Evolutionary conservation across 2,113 vertebrate species (phyloP).

Genomic region (Melanocharis versteri): DNA sequence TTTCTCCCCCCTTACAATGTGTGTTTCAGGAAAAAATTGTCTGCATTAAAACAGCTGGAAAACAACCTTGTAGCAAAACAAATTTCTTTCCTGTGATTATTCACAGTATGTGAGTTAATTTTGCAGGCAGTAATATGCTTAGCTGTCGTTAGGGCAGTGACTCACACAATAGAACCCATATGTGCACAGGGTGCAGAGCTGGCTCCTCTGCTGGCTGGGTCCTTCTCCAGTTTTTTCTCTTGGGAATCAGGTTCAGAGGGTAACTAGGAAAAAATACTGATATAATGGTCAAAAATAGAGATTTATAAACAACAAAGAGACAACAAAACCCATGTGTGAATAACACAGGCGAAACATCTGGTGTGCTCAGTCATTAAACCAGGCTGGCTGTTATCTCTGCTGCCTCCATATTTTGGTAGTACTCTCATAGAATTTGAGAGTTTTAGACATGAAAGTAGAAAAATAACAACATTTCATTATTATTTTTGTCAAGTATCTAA

Average conservation of each 20-base stretch:
- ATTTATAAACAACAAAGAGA: neutral
- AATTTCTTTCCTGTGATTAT: conserved; percentile 78
- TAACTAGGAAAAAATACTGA: conserved; percentile 40
- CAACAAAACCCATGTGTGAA: neutral
- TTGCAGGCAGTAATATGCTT: conserved; percentile 67
- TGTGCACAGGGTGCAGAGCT: neutral
- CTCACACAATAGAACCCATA: conserved; percentile 34
- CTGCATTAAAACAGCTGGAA: conserved; percentile 79
- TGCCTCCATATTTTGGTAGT: neutral
- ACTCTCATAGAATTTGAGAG: neutral
- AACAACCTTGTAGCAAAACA: conserved; percentile 77
- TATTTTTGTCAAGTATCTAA: neutral
- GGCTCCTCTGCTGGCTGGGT: neutral
- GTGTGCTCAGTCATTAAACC: neutral
- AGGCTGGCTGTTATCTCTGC: neutral
- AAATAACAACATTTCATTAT: neutral
- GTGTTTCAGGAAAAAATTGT: conserved; percentile 68
- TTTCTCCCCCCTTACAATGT: neutral
- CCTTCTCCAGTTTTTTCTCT: neutral
- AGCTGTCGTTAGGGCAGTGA: conserved; percentile 45
- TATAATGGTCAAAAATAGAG: neutral
- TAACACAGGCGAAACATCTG: conserved; percentile 26
- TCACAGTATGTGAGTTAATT: conserved; percentile 77
- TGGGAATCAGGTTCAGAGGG: conserved; percentile 3
- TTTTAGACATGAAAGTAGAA: neutral